Evolutionary conservation across 1,140 invertebrate genomes (phyloP).

Genomic region (Tetramorium simillimum): DNA sequence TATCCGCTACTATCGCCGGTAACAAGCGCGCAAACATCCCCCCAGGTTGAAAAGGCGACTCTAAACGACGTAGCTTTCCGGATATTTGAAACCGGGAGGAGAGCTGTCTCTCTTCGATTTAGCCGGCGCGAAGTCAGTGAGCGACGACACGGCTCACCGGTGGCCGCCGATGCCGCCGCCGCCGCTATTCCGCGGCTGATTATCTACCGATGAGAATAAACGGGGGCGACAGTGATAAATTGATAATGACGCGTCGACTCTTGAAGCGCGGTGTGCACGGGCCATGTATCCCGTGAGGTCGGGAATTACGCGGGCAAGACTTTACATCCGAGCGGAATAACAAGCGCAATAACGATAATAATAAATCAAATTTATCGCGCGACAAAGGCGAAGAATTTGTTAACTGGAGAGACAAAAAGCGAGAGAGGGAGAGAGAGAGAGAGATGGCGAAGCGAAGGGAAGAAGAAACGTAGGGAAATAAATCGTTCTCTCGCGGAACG

Average conservation of each 20-base stretch:
- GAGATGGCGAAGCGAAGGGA: not conserved
- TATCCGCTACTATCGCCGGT: constrained; percentile 25
- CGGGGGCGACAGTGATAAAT: constrained; percentile 51
- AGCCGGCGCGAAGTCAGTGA: not conserved
- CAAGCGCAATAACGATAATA: constrained; percentile 62
- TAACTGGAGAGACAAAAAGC: constrained; percentile 46
- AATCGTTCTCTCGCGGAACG: constrained; percentile 45
- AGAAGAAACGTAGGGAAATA: constrained; percentile 34
- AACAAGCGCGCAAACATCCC: constrained; percentile 55
- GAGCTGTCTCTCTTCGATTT: not conserved
- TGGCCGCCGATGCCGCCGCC: not conserved
- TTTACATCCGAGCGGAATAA: constrained; percentile 58
- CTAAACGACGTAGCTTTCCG: constrained; percentile 45
- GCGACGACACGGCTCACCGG: constrained; percentile 23
- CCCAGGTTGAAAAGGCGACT: constrained; percentile 42
- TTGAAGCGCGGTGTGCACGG: constrained; percentile 16
- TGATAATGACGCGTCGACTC: constrained; percentile 50
- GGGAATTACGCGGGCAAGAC: constrained; percentile 53
- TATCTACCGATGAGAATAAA: constrained; percentile 58
- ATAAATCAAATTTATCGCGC: constrained; percentile 62
- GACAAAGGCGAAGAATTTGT: constrained; percentile 60
- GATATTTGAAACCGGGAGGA: constrained; percentile 14
- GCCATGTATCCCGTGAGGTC: not conserved
- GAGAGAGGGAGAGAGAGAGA: not conserved
- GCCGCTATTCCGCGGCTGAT: constrained; percentile 37